A percentile compares a stretch with the other conserved stretches of the same genome.
phyloP scores from a whole-genome alignment of 2,797 vertebrate species.

The Gymnothorax javanicus region DNA sequence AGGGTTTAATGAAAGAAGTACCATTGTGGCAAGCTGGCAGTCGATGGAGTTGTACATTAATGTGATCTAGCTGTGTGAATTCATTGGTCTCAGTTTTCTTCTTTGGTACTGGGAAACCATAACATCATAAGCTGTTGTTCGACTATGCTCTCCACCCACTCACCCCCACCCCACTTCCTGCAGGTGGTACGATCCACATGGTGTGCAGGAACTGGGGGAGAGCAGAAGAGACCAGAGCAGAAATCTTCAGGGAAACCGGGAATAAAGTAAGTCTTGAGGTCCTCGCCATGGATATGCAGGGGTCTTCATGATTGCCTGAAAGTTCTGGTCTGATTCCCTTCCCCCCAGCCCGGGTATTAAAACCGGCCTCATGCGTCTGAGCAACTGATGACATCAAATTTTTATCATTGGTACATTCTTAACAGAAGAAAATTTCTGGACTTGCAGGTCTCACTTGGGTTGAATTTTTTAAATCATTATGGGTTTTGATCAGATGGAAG shows the following conservation, averaged over 20 bases:
- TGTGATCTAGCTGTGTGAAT: background rate
- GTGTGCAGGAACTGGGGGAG: conserved; percentile 80
- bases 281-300: background rate
- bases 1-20: background rate
- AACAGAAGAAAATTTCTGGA: background rate
- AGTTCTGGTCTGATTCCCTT: background rate
- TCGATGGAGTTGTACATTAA: background rate
- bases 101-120: background rate
- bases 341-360: background rate
- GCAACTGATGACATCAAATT: background rate
- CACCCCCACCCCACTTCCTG: background rate
- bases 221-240: conserved; percentile 74
- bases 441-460: background rate
- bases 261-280: conserved; percentile 70
- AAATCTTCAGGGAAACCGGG: conserved; percentile 76
- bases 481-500: background rate
- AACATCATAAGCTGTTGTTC: background rate
- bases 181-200: conserved; percentile 78
- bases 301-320: background rate
- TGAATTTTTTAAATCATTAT: background rate
- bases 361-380: background rate
- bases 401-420: background rate
- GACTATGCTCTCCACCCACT: background rate
- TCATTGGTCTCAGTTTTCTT: background rate
- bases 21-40: background rate